Evolutionary conservation across 1,140 invertebrate species (phyloP).

Genomic region (Trinorchestia longiramus): DNA sequence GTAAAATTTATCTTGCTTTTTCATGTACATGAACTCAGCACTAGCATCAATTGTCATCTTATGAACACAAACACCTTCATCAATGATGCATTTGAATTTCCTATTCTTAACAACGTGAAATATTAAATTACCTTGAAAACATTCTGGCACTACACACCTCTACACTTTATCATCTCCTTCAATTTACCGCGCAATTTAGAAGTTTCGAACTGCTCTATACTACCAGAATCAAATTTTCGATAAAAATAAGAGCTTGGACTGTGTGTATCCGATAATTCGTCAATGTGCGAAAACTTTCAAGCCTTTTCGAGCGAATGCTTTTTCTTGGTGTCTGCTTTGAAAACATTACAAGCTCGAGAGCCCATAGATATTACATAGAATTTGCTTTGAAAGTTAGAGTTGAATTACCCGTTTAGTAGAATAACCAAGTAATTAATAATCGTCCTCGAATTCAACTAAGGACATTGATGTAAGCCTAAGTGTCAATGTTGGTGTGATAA

Average conservation of each 20-base stretch:
- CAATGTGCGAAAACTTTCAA: not conserved
- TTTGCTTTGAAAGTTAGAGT: not conserved
- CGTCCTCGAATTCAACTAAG: not conserved
- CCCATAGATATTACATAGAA: not conserved
- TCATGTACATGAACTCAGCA: not conserved
- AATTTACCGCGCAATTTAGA: not conserved
- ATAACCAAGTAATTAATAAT: not conserved
- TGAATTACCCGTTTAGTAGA: not conserved
- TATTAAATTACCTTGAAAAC: not conserved
- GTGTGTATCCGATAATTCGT: not conserved
- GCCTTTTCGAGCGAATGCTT: not conserved
- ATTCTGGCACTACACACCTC: not conserved
- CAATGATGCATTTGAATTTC: not conserved
- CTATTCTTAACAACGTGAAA: not conserved
- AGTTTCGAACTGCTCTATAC: not conserved
- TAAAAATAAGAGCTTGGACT: not conserved
- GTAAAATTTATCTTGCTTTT: not conserved
- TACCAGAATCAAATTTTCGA: not conserved
- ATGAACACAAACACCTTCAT: not conserved
- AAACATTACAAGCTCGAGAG: not conserved
- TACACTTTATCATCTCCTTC: not conserved
- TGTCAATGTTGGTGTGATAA: conserved; percentile 8
- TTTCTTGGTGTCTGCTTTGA: not conserved
- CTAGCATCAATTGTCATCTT: not conserved
- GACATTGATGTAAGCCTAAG: not conserved